phyloP scores from a whole-genome alignment of 2,113 vertebrate species.

The Penelope pileata region DNA sequence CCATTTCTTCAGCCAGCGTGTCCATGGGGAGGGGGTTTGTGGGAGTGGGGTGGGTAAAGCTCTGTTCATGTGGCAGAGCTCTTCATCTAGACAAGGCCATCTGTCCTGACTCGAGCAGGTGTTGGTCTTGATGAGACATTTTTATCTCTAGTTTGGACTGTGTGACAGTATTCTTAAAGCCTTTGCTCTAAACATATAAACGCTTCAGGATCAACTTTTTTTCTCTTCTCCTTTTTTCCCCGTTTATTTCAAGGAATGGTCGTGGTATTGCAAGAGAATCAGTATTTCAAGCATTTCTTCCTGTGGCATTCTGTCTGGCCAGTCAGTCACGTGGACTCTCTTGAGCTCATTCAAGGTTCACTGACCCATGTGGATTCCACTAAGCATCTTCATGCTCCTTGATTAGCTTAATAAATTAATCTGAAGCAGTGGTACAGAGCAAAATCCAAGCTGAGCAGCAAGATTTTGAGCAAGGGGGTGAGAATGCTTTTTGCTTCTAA shows the following conservation, averaged over 20 bases:
- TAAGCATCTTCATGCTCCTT: conserved; percentile 10
- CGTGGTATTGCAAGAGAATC: neutral
- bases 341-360: neutral
- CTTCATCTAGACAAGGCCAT: neutral
- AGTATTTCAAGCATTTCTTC: neutral
- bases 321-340: neutral
- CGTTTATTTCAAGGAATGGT: neutral
- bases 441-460: neutral
- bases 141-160: neutral
- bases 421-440: neutral
- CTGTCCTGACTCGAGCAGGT: neutral
- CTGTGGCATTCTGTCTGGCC: neutral
- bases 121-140: neutral
- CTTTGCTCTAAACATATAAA: neutral
- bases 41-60: neutral
- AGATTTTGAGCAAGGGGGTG: neutral
- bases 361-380: neutral
- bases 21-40: neutral
- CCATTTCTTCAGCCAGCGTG: neutral
- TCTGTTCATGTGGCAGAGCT: neutral
- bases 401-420: conserved; percentile 24
- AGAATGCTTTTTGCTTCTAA: neutral
- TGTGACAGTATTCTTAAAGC: neutral
- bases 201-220: neutral
- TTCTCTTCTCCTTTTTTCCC: neutral